Base-by-base conservation (phyloP, 2,888 invertebrate genomes). In the Carabus problematicus region DNA sequence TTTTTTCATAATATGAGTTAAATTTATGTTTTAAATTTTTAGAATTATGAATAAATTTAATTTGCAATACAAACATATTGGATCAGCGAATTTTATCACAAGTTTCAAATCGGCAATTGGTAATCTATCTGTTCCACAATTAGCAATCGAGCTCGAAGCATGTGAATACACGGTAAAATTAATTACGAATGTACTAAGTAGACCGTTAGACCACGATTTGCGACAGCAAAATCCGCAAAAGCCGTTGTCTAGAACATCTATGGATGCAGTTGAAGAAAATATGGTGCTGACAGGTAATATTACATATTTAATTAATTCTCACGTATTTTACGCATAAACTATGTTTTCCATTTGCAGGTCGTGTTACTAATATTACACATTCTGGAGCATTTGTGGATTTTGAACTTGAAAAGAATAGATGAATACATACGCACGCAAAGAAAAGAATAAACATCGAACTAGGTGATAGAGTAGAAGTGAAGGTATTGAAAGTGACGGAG, bases 171-270 rank as follows among this genome's bases (percentile, higher is more conserved):
- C 91, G 11, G 78, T 91, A 59, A 85, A 88, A 54, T 82, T 92
- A 3, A 91, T 93, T 29, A 79, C 92, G n/a, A 90, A 90, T 71
- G 92, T 91, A 0, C 85, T 96, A 67, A 85, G 85, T 56, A 88
- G 89, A 79, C 87, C 88, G 18, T 82, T 88, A 3, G 86, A 90
- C 72, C 43, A 69, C 40, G 95, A 95, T 79, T 87, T 93, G 72
- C 87, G 95, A 70, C 85, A 86, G 9, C 90, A 89, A 74, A 84
- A 86, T 59, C 82, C 84, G 72, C 85, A 87, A 59, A 83, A 87
- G 72, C 94, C 94, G 0, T 83, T 95, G 8, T 95, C 95, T 77
- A 90, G 90, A 66, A 85, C 89, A 9, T 86, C 85, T 54, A 85
- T 92, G 2, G 84, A 88, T 0, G 91, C 92, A 75, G 79, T 95